A percentile compares a stretch with the other conserved stretches of the same genome.
Evolutionary conservation across 2,888 invertebrate species (phyloP).

Genomic region (Cerceris ruficornis): DNA sequence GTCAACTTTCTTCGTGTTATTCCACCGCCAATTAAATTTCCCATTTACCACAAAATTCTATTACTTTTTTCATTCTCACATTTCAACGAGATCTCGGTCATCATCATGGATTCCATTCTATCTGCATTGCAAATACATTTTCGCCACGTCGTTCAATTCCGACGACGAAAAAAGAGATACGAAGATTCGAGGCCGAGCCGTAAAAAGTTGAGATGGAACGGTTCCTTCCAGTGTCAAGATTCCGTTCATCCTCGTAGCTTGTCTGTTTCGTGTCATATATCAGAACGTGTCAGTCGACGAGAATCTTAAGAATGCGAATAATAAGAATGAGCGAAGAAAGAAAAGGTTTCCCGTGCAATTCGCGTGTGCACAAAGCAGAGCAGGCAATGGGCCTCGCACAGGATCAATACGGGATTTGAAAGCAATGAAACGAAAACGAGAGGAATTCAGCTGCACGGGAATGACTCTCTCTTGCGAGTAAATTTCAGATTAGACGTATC

Average conservation of each 20-base stretch:
- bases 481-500: not conserved
- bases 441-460: not conserved
- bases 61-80: too few species aligned
- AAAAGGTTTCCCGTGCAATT: not conserved
- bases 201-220: slow-evolving; percentile 14
- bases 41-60: too few species aligned
- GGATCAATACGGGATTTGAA: not conserved
- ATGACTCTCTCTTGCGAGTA: not conserved
- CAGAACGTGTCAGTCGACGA: slow-evolving; percentile 11
- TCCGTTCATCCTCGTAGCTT: not conserved
- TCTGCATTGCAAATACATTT: not conserved
- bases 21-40: too few species aligned
- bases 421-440: not conserved
- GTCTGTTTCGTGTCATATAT: slow-evolving; percentile 11
- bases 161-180: not conserved
- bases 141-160: not conserved
- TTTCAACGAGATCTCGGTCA: too few species aligned
- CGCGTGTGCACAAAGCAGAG: not conserved
- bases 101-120: too few species aligned
- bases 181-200: not conserved
- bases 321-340: not conserved
- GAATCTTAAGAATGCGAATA: not conserved
- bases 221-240: not conserved
- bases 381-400: not conserved
- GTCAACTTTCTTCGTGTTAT: too few species aligned